Percentiles rank a stretch among this genome's conserved stretches.
These are phyloP conservation scores for Rhagonycha fulva DNA, from an alignment of 2,888 invertebrate genomes.

Conservation along the genomic window DNA sequence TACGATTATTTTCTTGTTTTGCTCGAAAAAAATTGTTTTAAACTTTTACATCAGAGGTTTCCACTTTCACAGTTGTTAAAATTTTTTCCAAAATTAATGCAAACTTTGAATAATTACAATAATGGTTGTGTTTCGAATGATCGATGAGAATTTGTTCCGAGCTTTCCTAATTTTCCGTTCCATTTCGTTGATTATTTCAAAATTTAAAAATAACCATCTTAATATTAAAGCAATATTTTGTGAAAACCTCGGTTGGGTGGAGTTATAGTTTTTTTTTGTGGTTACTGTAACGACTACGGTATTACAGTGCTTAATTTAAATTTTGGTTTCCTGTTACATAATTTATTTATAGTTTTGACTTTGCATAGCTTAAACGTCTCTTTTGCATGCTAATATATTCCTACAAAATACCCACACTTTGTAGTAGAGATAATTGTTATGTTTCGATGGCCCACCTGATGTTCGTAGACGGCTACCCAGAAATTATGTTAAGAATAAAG, in stretches of 20 bases:
- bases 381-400: background rate
- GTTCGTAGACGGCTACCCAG: too few species aligned
- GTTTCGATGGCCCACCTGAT: too few species aligned
- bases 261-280: background rate
- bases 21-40: background rate
- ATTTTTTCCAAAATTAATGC: background rate
- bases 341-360: background rate
- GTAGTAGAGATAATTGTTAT: background rate
- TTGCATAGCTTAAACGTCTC: background rate
- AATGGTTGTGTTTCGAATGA: background rate
- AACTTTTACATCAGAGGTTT: background rate
- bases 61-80: background rate
- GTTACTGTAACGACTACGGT: background rate
- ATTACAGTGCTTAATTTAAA: background rate
- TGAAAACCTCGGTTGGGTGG: background rate
- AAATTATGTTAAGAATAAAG: too few species aligned
- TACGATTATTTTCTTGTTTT: background rate
- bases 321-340: background rate
- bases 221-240: background rate
- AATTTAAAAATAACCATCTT: background rate
- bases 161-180: background rate
- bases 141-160: background rate
- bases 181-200: background rate
- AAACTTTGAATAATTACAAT: background rate
- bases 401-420: background rate